These are phyloP conservation scores for Acrossocheilus fasciatus DNA, from an alignment of 2,797 vertebrate species.

Conservation along the genomic window DNA sequence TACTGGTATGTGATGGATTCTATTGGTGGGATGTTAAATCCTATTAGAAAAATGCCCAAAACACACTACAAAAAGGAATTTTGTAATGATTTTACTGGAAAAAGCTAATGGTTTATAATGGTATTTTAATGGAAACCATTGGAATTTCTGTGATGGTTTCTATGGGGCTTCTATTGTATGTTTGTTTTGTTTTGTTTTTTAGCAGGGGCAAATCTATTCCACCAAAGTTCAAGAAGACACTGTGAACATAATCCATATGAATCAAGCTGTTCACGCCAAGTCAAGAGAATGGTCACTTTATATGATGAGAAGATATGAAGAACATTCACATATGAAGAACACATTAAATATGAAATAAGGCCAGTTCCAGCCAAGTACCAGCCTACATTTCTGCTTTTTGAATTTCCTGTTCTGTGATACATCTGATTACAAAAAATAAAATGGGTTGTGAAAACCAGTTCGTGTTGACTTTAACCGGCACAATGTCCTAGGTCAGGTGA, in stretches of 20 bases:
- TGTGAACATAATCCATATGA: not conserved
- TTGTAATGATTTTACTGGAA: too few relatives aligned
- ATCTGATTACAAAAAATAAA: not conserved
- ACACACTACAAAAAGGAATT: too few relatives aligned
- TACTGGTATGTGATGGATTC: too few relatives aligned
- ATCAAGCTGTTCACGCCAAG: not conserved
- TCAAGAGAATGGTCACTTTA: not conserved
- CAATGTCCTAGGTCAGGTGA: not conserved
- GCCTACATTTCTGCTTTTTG: not conserved
- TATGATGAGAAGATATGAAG: not conserved
- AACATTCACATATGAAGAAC: not conserved
- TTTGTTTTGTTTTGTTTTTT: too few relatives aligned
- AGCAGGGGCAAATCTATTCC: not conserved
- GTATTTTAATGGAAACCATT: too few relatives aligned
- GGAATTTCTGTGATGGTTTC: too few relatives aligned
- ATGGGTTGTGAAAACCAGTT: not conserved
- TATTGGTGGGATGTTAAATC: too few relatives aligned
- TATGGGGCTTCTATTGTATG: too few relatives aligned
- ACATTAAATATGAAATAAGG: not conserved
- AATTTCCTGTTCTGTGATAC: not conserved
- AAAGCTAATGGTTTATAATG: too few relatives aligned
- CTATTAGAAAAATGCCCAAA: too few relatives aligned
- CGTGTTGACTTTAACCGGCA: not conserved
- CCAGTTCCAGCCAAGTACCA: not conserved
- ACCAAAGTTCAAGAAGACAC: not conserved